phyloP scores from a whole-genome alignment of 2,113 vertebrate genomes.

The Labrus mixtus region DNA sequence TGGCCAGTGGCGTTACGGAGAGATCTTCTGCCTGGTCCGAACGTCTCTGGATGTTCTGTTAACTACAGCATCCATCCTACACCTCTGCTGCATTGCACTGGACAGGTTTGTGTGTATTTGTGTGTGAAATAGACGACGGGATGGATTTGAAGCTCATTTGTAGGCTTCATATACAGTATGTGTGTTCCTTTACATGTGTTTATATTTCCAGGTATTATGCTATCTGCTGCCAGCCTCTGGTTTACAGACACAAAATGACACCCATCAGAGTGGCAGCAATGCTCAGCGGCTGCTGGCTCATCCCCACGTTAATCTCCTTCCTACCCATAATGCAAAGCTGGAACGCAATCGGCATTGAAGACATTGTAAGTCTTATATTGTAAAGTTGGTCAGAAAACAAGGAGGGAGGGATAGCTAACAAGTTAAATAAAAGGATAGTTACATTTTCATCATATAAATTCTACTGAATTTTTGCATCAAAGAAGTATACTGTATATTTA shows the following conservation, averaged over 20 bases:
- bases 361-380: constrained; percentile 75
- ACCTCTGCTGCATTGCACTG: constrained; percentile 87
- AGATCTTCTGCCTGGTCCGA: constrained; percentile 84
- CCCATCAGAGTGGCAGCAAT: constrained; percentile 82
- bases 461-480: too few species aligned
- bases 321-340: constrained; percentile 88
- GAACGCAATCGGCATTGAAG: constrained; percentile 86
- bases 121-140: neutral
- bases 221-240: constrained; percentile 87
- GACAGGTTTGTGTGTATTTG: constrained; percentile 75
- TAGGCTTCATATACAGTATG: neutral
- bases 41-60: constrained; percentile 85
- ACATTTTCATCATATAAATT: too few species aligned
- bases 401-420: neutral
- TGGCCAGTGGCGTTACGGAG: constrained; percentile 82
- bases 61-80: constrained; percentile 85
- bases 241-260: constrained; percentile 88
- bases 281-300: constrained; percentile 86
- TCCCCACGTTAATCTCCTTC: constrained; percentile 86
- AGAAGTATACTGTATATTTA: neutral
- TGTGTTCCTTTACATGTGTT: constrained; percentile 26
- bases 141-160: neutral
- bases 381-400: constrained; percentile 6
- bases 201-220: constrained; percentile 83
- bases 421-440: too few species aligned